Base-by-base conservation (phyloP, 53 echinoderm and acorn worm species). In the Echinarachnius parma region DNA sequence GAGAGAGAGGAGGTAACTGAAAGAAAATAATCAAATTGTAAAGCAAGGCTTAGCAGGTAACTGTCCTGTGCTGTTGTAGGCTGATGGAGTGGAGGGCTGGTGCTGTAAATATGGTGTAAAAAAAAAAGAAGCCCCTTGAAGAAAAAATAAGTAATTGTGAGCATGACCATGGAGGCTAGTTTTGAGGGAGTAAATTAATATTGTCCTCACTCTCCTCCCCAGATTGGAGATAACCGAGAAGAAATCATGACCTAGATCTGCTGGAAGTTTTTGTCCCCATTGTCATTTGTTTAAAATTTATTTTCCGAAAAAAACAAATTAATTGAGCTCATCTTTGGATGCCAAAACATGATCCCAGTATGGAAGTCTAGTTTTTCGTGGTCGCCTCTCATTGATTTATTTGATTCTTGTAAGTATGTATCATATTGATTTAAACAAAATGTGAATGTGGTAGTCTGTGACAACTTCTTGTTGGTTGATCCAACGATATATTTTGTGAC, bases 21-120 rank as follows among this genome's bases (percentile, higher is more conserved):
- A 54, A 42, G 15, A 37, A 53, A 33, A 23, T 29, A 69, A 57
- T 25, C 37, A 16, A 45, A 56, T 25, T 35, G 57, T n/a, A 42
- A 72, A 72, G 74, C 74, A 57, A 57, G 56, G 74, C 74, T 36
- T 72, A 72, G 74, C 57, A 56, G 57, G 74, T 57, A 56, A 56
- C 57, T 56, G 56, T 56, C 56, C 56, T 56, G 74, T 56, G 74
- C 74, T 36, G n/a, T n/a, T n/a, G 35, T 72, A 72, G 74, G 57
- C 69, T 50, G 69, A 50, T 57, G 22, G 55, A 56, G 16, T n/a
- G n/a, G 57, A 37, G 74, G 74, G 74, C 74, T 72, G 42, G 74
- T 72, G 74, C 74, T 72, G 74, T 72, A 72, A 25, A 72, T 72
- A 72, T 72, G 74, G 74, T 72, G 55, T 72, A 72, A 68, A 66